Conservation (phyloP, 2,888 invertebrate species). For the Lochmaea capreae region DNA sequence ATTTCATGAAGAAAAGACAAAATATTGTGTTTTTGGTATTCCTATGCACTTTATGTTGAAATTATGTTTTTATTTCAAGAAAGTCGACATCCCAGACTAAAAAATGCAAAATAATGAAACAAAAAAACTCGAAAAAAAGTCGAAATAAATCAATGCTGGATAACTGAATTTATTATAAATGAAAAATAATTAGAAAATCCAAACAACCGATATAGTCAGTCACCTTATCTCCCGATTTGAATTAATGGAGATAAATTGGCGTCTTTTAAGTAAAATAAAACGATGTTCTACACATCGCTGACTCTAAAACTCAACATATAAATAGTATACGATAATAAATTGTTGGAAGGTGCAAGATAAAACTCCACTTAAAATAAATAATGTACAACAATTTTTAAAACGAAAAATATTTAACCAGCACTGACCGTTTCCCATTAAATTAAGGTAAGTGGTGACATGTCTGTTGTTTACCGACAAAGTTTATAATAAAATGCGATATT, state of each 20-base stretch:
- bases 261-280: constrained; percentile 5
- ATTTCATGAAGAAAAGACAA: no score
- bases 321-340: constrained; percentile 22
- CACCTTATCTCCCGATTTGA: background rate
- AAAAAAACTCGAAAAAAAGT: no score
- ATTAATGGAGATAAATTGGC: constrained; percentile 20
- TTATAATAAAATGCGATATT: constrained; percentile 10
- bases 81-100: no score
- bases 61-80: no score
- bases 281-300: constrained; percentile 3
- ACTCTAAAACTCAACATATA: constrained; percentile 14
- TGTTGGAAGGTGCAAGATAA: constrained; percentile 18
- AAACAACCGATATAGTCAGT: background rate
- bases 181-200: no score
- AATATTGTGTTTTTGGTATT: no score
- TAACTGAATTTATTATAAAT: no score
- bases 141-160: no score
- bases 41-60: no score
- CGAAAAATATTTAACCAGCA: background rate
- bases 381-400: constrained; percentile 17
- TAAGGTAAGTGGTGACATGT: constrained; percentile 10
- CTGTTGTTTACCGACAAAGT: constrained; percentile 14
- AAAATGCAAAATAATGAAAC: no score
- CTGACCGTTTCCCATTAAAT: constrained; percentile 15
- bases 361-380: constrained; percentile 18